Base-by-base conservation (phyloP, 2,113 vertebrate species). In the Melanotaenia duboulayi region DNA sequence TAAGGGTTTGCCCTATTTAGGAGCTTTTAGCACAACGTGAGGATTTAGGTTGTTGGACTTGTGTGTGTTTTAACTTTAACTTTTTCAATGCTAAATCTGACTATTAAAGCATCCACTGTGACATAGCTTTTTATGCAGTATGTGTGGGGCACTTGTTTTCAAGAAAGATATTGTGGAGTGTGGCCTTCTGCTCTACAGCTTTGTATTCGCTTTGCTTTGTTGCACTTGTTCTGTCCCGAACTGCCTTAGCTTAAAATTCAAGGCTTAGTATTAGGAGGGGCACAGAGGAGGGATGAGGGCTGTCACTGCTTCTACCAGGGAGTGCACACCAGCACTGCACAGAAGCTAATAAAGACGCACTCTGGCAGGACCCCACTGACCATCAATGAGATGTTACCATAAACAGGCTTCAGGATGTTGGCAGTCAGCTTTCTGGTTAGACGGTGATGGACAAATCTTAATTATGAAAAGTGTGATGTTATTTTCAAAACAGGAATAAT, bases 381-480 rank as follows among this genome's bases (percentile, higher is more conserved):
- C 83, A 81, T 83, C 89, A 92, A 85, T 89, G 79, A 90, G 84
- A 92, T 89, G 85, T 92, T 90, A 91, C 83, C 76, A 74, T 89
- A 91, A 93, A 91, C 91, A 93, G 91, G 88, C 92, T 91, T 83
- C 93, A 91, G 90, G 91, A 93, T 48, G 14, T 86, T 93, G 91
- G 91, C 91, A 92, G 81, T 85, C 65, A 76, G 83, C 82, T 89
- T 89, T 80, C 81, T 90, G 86, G 78, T 92, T 92, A 87, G 87
- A 90, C 92, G 88, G 92, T 55, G 77, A 57, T 78, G 62, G 32
- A 39, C 55, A 54, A 82, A 83, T 84, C 52, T 57, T 58, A 39
- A 71, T 74, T 65, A 13, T 50, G 20, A 62, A 84, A 87, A 78
- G 57, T 16, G 19, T 20, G n/a, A 58, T 80, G 62, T 57, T 57